Evolutionary conservation across 1,140 invertebrate genomes (phyloP).

Genomic region (Pogonomyrmex californicus): DNA sequence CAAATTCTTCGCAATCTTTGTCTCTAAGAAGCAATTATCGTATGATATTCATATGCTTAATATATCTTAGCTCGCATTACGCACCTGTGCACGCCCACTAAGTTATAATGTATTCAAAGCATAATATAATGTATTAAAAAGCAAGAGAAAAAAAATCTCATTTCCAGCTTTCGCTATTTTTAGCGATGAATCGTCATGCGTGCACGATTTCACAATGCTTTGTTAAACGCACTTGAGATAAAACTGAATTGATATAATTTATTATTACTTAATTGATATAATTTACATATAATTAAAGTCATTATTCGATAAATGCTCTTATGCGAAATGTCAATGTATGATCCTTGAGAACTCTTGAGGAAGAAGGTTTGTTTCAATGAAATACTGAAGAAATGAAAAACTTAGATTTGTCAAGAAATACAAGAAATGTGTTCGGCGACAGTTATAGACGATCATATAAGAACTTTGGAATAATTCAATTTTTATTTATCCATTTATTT

Average conservation of each 20-base stretch:
- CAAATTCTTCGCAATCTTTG: not conserved
- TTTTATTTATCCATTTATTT: too few relatives aligned
- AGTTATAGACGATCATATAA: too few relatives aligned
- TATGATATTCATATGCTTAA: not conserved
- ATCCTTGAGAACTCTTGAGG: not conserved
- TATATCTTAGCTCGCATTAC: not conserved
- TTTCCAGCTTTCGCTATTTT: conserved; percentile 16
- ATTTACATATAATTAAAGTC: not conserved
- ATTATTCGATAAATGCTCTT: not conserved
- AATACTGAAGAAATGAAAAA: too few relatives aligned
- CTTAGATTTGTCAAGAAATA: too few relatives aligned
- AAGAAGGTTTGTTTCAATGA: too few relatives aligned
- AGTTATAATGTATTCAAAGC: conserved; percentile 6
- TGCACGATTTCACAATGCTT: not conserved
- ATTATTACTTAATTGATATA: not conserved
- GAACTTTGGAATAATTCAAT: too few relatives aligned
- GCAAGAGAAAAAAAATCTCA: not conserved
- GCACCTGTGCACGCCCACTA: not conserved
- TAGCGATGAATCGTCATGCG: not conserved
- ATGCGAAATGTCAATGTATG: not conserved
- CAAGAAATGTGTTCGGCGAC: too few relatives aligned
- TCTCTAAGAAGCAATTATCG: not conserved
- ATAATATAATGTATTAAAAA: not conserved
- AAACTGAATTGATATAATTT: not conserved
- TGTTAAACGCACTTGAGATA: not conserved